phyloP scores from a whole-genome alignment of 2,888 invertebrate genomes.

The Drosophila cognata region DNA sequence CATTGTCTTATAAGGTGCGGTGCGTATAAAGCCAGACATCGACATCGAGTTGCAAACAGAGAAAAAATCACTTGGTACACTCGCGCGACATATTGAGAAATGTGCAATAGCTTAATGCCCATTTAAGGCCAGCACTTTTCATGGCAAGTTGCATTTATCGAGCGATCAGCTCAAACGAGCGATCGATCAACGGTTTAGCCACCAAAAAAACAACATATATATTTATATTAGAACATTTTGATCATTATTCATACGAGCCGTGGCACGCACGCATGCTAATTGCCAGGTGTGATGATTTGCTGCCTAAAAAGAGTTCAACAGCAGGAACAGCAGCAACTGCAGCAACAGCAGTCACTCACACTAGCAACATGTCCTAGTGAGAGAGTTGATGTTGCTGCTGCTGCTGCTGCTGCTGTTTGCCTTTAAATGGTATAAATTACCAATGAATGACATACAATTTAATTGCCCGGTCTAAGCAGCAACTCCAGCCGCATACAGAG shows the following conservation, averaged over 20 bases:
- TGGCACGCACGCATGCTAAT: conserved; percentile 64
- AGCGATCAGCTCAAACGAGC: conserved; percentile 72
- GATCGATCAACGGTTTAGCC: conserved; percentile 63
- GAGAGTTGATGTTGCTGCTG: conserved; percentile 34
- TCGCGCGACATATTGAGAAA: conserved; percentile 85
- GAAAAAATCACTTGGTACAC: conserved; percentile 74
- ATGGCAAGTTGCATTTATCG: conserved; percentile 85
- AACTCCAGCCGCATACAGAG: conserved; percentile 66
- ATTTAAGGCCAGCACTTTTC: conserved; percentile 83
- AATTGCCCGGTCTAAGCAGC: conserved; percentile 81
- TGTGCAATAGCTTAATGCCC: conserved; percentile 85
- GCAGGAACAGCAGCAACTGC: not conserved
- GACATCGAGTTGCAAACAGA: conserved; percentile 47
- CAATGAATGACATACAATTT: conserved; percentile 84
- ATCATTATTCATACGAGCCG: conserved; percentile 56
- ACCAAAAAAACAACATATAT: conserved; percentile 31
- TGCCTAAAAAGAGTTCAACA: conserved; percentile 24
- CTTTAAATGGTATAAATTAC: conserved; percentile 84
- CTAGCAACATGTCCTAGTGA: conserved; percentile 42
- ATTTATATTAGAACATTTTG: conserved; percentile 30
- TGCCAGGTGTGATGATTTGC: conserved; percentile 52
- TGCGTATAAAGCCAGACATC: conserved; percentile 77
- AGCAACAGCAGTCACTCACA: conserved; percentile 12
- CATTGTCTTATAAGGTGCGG: conserved; percentile 75
- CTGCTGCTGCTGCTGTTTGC: conserved; percentile 53